Conservation (phyloP, 2,797 vertebrate species). For the Sebastolobus alascanus region DNA sequence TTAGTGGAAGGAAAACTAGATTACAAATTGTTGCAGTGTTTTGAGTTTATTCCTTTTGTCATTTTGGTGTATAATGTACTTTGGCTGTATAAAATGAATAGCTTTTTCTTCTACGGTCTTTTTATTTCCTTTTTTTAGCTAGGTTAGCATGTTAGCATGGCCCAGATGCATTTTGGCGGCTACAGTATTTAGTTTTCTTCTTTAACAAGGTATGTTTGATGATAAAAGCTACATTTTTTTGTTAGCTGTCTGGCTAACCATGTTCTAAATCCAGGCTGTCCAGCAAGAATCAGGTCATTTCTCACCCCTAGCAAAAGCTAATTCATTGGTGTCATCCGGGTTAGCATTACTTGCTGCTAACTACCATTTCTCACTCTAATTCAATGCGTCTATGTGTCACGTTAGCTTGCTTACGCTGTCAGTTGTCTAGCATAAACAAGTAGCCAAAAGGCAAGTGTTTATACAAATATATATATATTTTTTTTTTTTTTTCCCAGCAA, state of each 20-base stretch:
- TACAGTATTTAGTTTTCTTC: background rate
- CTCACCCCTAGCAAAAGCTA: background rate
- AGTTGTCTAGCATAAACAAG: background rate
- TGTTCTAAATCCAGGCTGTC: background rate
- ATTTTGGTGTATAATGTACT: background rate
- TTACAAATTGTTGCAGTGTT: background rate
- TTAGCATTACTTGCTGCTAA: background rate
- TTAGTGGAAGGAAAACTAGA: background rate
- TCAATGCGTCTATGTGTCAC: background rate
- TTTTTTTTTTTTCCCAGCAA: background rate
- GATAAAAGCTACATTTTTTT: background rate
- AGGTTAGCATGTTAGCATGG: background rate
- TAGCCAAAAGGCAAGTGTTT: background rate
- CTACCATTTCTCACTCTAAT: background rate
- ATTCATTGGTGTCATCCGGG: background rate
- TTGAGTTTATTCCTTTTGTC: background rate
- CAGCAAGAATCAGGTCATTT: background rate
- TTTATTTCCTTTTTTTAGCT: background rate
- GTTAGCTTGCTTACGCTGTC: background rate
- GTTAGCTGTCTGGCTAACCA: background rate
- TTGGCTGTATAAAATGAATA: background rate
- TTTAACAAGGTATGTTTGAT: background rate
- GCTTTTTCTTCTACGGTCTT: background rate
- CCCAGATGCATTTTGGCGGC: background rate
- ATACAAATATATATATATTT: background rate